A percentile compares a stretch with the other conserved stretches of the same genome.
phyloP scores from a whole-genome alignment of 2,113 vertebrate species.

The Rhynchomys soricoides region DNA sequence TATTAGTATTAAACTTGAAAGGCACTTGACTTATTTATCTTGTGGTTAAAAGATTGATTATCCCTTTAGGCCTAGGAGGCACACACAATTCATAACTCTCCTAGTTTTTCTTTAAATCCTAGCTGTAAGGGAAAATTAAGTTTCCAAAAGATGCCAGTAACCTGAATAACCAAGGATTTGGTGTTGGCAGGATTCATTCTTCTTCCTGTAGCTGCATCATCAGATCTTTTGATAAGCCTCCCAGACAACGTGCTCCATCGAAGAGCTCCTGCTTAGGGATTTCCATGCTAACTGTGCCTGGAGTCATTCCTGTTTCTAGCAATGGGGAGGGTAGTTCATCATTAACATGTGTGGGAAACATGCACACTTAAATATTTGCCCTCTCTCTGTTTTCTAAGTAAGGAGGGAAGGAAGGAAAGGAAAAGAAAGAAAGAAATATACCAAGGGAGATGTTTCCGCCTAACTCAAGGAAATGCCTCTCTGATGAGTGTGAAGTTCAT shows the following conservation, averaged over 20 bases:
- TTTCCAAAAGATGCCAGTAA: constrained; percentile 52
- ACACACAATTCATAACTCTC: constrained; percentile 56
- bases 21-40: constrained; percentile 64
- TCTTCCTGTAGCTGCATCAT: neutral
- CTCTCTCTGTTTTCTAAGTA: neutral
- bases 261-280: neutral
- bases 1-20: constrained; percentile 60
- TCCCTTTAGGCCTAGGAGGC: neutral
- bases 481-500: neutral
- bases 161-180: constrained; percentile 6
- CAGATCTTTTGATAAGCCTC: constrained; percentile 34
- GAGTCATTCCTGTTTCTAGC: neutral
- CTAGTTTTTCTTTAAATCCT: constrained; percentile 44
- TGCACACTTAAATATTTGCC: neutral
- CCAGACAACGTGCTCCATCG: neutral
- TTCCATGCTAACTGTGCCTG: neutral
- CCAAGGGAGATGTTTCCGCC: neutral
- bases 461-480: constrained; percentile 4
- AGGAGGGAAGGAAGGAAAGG: neutral
- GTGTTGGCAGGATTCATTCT: constrained; percentile 32
- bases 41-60: constrained; percentile 64
- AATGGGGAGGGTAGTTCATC: neutral
- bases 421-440: neutral
- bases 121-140: constrained; percentile 44
- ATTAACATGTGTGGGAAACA: neutral